Evolutionary conservation across 2,797 vertebrate genomes (phyloP).

Genomic region (Coregonus suidteri): DNA sequence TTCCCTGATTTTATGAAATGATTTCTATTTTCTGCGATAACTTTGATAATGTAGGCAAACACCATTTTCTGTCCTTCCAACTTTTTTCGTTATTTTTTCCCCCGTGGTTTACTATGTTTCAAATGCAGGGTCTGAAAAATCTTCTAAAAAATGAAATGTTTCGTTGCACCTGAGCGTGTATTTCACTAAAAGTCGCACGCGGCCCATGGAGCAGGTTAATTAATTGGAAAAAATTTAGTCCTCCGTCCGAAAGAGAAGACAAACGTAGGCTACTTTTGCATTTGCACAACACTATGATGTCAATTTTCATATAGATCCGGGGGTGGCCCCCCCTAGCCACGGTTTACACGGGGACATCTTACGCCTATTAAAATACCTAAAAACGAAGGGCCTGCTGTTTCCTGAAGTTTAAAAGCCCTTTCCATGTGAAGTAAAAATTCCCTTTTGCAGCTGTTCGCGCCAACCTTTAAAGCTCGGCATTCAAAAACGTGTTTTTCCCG

Average conservation of each 20-base stretch:
- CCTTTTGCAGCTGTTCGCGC: too few species aligned
- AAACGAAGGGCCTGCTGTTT: neutral
- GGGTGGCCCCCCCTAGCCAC: neutral
- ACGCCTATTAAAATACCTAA: neutral
- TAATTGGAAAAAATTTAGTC: conserved; percentile 3
- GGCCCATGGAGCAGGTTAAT: neutral
- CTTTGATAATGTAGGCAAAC: too few species aligned
- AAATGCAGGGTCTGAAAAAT: too few species aligned
- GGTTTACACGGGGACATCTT: neutral
- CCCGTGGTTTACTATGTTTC: too few species aligned
- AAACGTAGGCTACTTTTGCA: neutral
- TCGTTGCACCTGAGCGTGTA: neutral
- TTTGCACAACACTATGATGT: neutral
- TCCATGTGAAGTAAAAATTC: too few species aligned
- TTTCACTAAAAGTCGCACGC: neutral
- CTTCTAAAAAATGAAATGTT: neutral
- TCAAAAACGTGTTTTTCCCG: too few species aligned
- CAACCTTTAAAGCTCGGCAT: too few species aligned
- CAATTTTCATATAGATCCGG: neutral
- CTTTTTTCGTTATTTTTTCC: too few species aligned
- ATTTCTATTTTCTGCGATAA: too few species aligned
- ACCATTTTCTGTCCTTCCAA: too few species aligned
- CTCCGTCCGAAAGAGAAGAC: neutral
- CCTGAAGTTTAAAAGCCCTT: too few species aligned
- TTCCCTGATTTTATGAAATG: too few species aligned